Base-by-base conservation (phyloP, 2,797 vertebrate genomes). In the Phoebastria nigripes region DNA sequence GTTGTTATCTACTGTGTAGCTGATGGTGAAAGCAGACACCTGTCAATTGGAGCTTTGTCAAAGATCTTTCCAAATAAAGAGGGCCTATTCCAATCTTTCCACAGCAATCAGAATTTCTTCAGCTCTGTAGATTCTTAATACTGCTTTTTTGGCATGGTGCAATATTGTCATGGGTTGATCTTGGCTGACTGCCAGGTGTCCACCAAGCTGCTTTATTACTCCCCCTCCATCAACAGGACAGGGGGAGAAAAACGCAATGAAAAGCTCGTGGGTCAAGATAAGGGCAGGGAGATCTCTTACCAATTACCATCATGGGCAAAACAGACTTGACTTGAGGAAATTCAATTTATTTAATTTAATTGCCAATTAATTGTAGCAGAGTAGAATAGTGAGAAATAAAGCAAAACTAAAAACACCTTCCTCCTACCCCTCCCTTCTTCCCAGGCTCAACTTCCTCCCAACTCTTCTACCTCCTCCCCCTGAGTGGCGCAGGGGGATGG, bases 11-110 rank as follows among this genome's bases (percentile, higher is more conserved):
- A 4, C 41, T 82, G 33, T 44, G 61, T 89, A 72, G 42, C 56
- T 95, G 55, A 66, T 84, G 61, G 71, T 92, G 74, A 90, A 89
- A 89, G 61, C 54, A 76, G 92, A 85, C 74, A 94, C 90, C 66
- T 92, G 79, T 81, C 1, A 0, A 61, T 15, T 46, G 35, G 81
- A 88, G 21, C 66, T 84, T 88, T 80, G 46, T 95, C 90, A 82
- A 82, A 92, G 39, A 51, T 85, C 46, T 87, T 67, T 79, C 29
- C 46, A 87, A 65, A 65, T 86, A 39, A 76, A 71, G 42, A 76
- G 11, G 7, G 6, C 29, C 35, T 71, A 55, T 79, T 92, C 26
- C 47, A 44, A 7, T 54, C 46, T 81, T 87, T 82, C 41, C 13
- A 17, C 39, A 88, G 33, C 9, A 82, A 49, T 62, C 22, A 55